phyloP scores from a whole-genome alignment of 2,888 invertebrate genomes.

The Drosophila nr. fundita region DNA sequence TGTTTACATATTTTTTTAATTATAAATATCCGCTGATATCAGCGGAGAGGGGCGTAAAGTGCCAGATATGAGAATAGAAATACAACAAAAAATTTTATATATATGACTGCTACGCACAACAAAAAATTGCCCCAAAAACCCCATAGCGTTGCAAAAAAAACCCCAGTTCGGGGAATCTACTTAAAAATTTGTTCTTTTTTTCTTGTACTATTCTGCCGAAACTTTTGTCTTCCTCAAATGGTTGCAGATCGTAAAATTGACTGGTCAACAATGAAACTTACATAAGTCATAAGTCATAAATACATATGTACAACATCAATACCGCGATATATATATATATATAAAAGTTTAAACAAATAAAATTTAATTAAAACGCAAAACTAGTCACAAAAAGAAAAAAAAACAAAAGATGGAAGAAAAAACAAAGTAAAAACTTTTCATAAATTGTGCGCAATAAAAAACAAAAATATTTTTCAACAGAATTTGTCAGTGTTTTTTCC shows the following conservation, averaged over 20 bases:
- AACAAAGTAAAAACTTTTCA: constrained; percentile 10
- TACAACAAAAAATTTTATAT: constrained; percentile 10
- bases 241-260: constrained; percentile 30
- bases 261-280: constrained; percentile 9
- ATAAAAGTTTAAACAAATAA: constrained; percentile 23
- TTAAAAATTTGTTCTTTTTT: constrained; percentile 21
- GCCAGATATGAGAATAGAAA: neutral
- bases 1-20: constrained; percentile 56
- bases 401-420: neutral
- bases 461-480: neutral
- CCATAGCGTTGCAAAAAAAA: neutral
- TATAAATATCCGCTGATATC: constrained; percentile 59
- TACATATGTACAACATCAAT: neutral
- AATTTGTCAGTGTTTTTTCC: neutral
- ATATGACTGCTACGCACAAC: constrained; percentile 19
- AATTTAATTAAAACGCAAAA: constrained; percentile 6
- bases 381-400: neutral
- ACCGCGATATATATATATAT: neutral
- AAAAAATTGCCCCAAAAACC: constrained; percentile 25
- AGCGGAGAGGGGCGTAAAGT: constrained; percentile 6
- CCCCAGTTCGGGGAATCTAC: constrained; percentile 24
- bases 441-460: constrained; percentile 13
- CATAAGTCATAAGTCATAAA: constrained; percentile 26
- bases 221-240: constrained; percentile 24
- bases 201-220: neutral